Conservation (phyloP, 2,797 vertebrate genomes). For the Spondyliosoma cantharus region DNA sequence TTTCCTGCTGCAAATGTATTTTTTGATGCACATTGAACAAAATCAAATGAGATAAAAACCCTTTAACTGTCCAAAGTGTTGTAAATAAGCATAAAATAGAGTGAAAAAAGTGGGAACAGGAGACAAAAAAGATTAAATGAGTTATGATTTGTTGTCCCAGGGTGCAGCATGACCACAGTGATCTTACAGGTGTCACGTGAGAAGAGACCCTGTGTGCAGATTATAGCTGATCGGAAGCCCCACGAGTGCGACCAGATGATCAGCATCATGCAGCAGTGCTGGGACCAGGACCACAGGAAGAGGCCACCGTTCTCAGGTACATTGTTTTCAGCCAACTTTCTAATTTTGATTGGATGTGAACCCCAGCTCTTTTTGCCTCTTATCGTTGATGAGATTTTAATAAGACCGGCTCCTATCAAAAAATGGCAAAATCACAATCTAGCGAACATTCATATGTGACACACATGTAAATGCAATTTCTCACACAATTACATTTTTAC, state of each 20-base stretch:
- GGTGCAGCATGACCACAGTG: slow-evolving; percentile 86
- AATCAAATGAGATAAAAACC: background rate
- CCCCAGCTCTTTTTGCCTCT: background rate
- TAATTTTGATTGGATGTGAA: slow-evolving; percentile 1
- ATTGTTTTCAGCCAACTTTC: background rate
- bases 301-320: slow-evolving; percentile 89
- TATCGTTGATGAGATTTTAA: background rate
- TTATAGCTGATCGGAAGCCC: slow-evolving; percentile 82
- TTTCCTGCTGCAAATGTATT: too few relatives aligned
- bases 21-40: background rate
- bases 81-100: background rate
- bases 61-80: background rate
- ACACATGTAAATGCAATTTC: too few relatives aligned
- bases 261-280: slow-evolving; percentile 88
- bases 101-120: background rate
- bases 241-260: slow-evolving; percentile 85
- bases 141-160: slow-evolving; percentile 71
- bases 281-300: slow-evolving; percentile 84
- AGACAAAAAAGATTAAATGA: too few relatives aligned
- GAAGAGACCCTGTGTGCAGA: slow-evolving; percentile 83
- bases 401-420: background rate
- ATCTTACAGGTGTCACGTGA: slow-evolving; percentile 86
- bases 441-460: background rate
- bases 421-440: background rate
- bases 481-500: background rate